Evolutionary conservation across 35 echinoderm and acorn worm genomes (phyloP).

Genomic region (Amphiura filiformis): DNA sequence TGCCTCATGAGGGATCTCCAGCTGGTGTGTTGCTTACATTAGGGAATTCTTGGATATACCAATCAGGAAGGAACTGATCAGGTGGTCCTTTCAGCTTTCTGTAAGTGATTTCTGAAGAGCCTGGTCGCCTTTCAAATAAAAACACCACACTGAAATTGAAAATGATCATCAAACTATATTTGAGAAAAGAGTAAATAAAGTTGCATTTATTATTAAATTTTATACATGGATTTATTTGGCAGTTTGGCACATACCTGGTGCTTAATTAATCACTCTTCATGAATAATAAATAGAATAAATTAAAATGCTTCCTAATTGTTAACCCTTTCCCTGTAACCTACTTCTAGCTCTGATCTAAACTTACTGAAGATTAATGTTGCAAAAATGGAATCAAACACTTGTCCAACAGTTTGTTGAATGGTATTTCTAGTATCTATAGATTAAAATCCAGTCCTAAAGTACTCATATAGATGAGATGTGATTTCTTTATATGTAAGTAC

Average conservation of each 20-base stretch:
- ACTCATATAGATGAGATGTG: no score
- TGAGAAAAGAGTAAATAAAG: background rate
- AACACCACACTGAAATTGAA: slow-evolving; percentile 57
- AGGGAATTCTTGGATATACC: slow-evolving; percentile 17
- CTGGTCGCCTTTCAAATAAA: slow-evolving; percentile 35
- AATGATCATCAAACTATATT: background rate
- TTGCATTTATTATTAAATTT: background rate
- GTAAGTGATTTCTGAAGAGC: slow-evolving; percentile 16
- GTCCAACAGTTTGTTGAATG: no score
- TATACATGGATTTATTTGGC: background rate
- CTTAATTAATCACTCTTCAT: background rate
- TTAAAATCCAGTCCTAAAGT: no score
- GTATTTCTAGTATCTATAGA: no score
- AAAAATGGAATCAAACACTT: no score
- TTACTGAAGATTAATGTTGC: no score
- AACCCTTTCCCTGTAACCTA: no score
- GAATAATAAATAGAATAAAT: background rate
- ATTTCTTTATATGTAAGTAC: no score
- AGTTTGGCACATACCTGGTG: background rate
- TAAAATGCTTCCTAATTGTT: background rate
- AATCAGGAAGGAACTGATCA: slow-evolving; percentile 38
- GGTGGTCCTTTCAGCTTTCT: slow-evolving; percentile 16
- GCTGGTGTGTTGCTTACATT: no score
- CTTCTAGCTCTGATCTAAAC: no score
- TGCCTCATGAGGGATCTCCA: no score